Evolutionary conservation across 1,140 invertebrate genomes (phyloP).

Genomic region (Nixonia krombeini): DNA sequence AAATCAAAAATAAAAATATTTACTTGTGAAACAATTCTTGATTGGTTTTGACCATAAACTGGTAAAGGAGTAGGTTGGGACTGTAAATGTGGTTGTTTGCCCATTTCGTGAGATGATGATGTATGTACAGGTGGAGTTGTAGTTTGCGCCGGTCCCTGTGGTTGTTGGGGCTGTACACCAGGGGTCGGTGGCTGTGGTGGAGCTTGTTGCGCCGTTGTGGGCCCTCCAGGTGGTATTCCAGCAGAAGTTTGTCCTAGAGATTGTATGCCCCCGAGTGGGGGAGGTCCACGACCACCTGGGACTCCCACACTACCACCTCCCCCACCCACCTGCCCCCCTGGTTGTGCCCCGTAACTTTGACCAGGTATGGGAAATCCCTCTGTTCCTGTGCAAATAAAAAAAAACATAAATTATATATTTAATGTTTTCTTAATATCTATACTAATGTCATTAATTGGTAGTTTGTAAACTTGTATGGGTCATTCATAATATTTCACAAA

Average conservation of each 20-base stretch:
- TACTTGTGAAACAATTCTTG: too few relatives aligned
- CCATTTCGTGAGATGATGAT: slow-evolving; percentile 64
- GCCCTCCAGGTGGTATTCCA: slow-evolving; percentile 60
- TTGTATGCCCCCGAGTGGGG: slow-evolving; percentile 60
- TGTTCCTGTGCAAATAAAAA: slow-evolving; percentile 55
- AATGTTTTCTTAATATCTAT: too few relatives aligned
- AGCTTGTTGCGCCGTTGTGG: slow-evolving; percentile 55
- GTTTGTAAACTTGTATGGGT: too few relatives aligned
- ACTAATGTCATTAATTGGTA: too few relatives aligned
- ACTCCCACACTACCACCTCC: slow-evolving; percentile 65
- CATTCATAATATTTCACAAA: too few relatives aligned
- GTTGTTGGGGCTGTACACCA: slow-evolving; percentile 59
- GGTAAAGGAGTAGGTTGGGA: slow-evolving; percentile 53
- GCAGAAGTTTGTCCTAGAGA: slow-evolving; percentile 59
- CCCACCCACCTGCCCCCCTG: slow-evolving; percentile 67
- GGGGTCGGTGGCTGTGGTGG: slow-evolving; percentile 56
- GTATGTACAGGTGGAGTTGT: slow-evolving; percentile 62
- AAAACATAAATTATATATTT: too few relatives aligned
- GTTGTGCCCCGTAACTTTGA: slow-evolving; percentile 67
- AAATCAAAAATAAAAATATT: too few relatives aligned
- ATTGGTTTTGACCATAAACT: neutral
- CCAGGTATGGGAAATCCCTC: slow-evolving; percentile 67
- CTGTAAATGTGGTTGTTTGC: slow-evolving; percentile 63
- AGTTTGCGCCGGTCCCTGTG: slow-evolving; percentile 59
- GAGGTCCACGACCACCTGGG: slow-evolving; percentile 65